These are phyloP conservation scores for Mythimna impura DNA, from an alignment of 2,888 invertebrate genomes.

Conservation along the genomic window DNA sequence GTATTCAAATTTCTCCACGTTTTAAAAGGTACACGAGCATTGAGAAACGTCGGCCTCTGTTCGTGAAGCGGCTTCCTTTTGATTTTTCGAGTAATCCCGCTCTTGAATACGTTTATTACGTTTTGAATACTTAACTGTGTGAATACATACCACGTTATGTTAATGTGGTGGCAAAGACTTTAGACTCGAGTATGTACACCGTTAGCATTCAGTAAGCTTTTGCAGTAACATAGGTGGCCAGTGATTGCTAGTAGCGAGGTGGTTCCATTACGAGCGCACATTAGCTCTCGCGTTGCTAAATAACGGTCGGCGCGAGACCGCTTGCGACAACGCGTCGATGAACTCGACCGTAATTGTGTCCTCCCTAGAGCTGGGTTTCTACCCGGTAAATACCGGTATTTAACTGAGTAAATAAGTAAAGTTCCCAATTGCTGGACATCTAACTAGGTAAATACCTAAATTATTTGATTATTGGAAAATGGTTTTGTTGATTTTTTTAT, in stretches of 20 bases:
- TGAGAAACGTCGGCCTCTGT: background rate
- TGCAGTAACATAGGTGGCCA: background rate
- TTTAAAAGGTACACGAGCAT: conserved; percentile 14
- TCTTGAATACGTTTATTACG: background rate
- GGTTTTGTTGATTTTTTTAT: too few species aligned
- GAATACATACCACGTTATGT: background rate
- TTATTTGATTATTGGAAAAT: too few species aligned
- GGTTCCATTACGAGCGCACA: background rate
- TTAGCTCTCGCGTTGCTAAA: background rate
- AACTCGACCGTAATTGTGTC: background rate
- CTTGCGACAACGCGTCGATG: background rate
- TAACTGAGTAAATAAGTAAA: too few species aligned
- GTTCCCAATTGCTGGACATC: too few species aligned
- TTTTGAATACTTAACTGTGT: background rate
- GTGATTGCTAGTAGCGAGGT: background rate
- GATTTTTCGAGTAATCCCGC: conserved; percentile 23
- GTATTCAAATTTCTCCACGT: conserved; percentile 24
- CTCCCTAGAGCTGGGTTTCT: too few species aligned
- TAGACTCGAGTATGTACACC: background rate
- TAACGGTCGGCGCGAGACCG: conserved; percentile 1
- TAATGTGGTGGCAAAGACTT: background rate
- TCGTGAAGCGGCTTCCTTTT: conserved; percentile 11
- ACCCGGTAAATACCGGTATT: too few species aligned
- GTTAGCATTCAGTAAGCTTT: background rate
- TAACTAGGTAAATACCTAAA: too few species aligned